phyloP scores from a whole-genome alignment of 1,140 invertebrate species.

The Drosophila oshimai region DNA sequence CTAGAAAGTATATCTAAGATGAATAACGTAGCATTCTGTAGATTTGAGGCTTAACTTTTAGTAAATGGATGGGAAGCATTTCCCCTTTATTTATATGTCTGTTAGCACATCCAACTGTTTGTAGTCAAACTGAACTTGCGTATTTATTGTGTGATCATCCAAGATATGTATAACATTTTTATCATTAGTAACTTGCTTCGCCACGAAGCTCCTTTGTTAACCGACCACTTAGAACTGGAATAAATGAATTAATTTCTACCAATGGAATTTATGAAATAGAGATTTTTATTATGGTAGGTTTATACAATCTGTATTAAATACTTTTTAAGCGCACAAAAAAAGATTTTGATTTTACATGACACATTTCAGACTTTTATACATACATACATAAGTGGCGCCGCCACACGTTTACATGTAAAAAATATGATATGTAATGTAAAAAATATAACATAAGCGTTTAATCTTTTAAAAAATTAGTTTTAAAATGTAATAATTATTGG shows the following conservation, averaged over 20 bases:
- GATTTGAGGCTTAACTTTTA: constrained; percentile 23
- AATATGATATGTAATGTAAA: too few relatives aligned
- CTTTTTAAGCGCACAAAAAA: not conserved
- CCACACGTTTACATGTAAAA: too few relatives aligned
- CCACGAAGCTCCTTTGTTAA: constrained; percentile 23
- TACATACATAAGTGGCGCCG: too few relatives aligned
- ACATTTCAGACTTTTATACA: too few relatives aligned
- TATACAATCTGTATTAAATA: not conserved
- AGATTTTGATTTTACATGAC: too few relatives aligned
- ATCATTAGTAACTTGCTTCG: constrained; percentile 16
- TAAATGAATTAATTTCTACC: not conserved
- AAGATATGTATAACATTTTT: constrained; percentile 51
- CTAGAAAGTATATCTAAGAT: not conserved
- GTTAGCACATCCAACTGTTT: constrained; percentile 3
- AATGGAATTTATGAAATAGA: constrained; percentile 6
- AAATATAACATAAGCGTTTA: too few relatives aligned
- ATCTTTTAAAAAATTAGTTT: too few relatives aligned
- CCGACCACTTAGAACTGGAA: not conserved
- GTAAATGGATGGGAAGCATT: constrained; percentile 3
- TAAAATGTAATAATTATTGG: too few relatives aligned
- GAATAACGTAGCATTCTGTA: constrained; percentile 17
- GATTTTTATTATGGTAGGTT: constrained; percentile 18
- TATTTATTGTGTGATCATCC: constrained; percentile 37
- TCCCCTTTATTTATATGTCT: not conserved
- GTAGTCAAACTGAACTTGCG: constrained; percentile 9